Evolutionary conservation across 2,888 invertebrate species (phyloP).

Genomic region (Clanis bilineata): DNA sequence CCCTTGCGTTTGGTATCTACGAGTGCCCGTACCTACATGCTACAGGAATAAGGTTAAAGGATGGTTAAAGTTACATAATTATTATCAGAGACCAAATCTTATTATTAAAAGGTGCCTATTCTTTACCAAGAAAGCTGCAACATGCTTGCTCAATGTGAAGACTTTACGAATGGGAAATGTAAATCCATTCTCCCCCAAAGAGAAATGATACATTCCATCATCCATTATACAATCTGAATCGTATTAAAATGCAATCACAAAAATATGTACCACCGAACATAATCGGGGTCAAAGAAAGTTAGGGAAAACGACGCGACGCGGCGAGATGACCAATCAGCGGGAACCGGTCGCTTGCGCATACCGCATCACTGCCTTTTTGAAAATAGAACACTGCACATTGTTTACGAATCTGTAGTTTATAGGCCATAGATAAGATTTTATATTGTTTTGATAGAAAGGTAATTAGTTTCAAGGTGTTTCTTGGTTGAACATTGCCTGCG

Average conservation of each 20-base stretch:
- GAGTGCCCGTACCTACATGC: too few relatives aligned
- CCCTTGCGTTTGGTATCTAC: too few relatives aligned
- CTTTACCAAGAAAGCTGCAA: too few relatives aligned
- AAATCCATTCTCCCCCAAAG: background rate
- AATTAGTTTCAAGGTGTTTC: conserved; percentile 24
- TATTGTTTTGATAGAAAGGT: conserved; percentile 34
- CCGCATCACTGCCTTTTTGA: conserved; percentile 33
- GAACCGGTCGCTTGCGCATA: conserved; percentile 53
- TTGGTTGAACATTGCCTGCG: conserved; percentile 18
- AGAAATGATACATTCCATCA: conserved; percentile 10
- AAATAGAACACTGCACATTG: conserved; percentile 32
- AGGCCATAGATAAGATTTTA: conserved; percentile 15
- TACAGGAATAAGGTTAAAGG: too few relatives aligned
- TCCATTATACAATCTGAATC: conserved; percentile 24
- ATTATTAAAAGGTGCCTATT: too few relatives aligned
- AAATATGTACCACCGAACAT: conserved; percentile 41
- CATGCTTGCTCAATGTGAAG: background rate
- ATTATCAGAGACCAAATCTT: too few relatives aligned
- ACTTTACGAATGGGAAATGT: background rate
- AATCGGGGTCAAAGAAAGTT: conserved; percentile 78
- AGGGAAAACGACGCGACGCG: conserved; percentile 61
- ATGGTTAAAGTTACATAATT: too few relatives aligned
- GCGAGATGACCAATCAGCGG: conserved; percentile 55
- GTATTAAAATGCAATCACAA: conserved; percentile 43
- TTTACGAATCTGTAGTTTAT: conserved; percentile 23